A percentile compares a stretch with the other conserved stretches of the same genome.
Evolutionary conservation across 2,797 vertebrate species (phyloP).

Genomic region (Diplodus sargus): DNA sequence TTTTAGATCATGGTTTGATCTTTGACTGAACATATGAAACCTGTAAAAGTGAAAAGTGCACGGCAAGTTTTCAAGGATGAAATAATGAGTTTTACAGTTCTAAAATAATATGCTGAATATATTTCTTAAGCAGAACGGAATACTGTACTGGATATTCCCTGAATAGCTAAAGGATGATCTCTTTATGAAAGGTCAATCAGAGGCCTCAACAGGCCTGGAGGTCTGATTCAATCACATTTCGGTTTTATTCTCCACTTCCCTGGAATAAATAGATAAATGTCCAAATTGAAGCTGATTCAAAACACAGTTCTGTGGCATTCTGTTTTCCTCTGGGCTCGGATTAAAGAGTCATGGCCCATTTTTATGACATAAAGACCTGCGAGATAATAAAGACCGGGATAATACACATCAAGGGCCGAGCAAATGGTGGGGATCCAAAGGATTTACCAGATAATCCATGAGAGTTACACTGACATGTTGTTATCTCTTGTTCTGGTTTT

Average conservation of each 20-base stretch:
- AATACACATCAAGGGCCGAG: constrained; percentile 26
- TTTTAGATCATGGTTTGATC: no score
- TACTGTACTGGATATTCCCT: neutral
- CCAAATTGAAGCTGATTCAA: neutral
- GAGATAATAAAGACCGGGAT: constrained; percentile 15
- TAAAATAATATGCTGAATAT: neutral
- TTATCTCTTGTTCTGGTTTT: constrained; percentile 8
- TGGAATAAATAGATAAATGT: neutral
- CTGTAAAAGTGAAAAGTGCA: neutral
- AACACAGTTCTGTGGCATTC: neutral
- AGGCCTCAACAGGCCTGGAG: neutral
- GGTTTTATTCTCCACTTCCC: neutral
- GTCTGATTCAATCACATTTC: neutral
- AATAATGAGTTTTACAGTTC: neutral
- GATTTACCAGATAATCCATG: constrained; percentile 57
- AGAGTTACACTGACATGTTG: constrained; percentile 6
- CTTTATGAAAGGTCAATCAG: neutral
- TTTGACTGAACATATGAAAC: neutral
- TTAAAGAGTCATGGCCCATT: constrained; percentile 26
- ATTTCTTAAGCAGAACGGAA: neutral
- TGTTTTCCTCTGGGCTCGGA: neutral
- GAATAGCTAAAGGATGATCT: neutral
- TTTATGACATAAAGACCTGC: constrained; percentile 25
- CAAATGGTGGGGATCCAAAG: constrained; percentile 25
- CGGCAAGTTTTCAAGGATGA: neutral